Percentiles rank a stretch among this genome's conserved stretches.
Conservation (phyloP, 2,888 invertebrate species). For the Nebria brevicollis region DNA sequence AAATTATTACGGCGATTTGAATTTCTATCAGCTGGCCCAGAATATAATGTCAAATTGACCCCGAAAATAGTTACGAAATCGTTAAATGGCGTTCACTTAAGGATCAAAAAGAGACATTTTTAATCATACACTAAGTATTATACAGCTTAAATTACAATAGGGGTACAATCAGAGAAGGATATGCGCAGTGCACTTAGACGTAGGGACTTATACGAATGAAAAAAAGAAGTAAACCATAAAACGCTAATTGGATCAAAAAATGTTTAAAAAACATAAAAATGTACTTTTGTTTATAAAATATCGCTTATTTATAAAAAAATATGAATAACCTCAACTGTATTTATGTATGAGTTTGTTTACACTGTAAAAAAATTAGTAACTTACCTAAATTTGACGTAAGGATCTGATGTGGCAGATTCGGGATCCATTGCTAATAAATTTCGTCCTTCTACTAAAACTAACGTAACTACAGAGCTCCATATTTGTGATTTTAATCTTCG, state of each 20-base stretch:
- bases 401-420: conserved; percentile 89
- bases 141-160: background rate
- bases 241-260: no score
- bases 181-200: background rate
- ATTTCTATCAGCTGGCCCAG: conserved; percentile 28
- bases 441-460: conserved; percentile 95
- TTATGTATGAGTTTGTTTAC: no score
- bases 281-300: no score
- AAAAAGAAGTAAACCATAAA: no score
- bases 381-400: conserved; percentile 95
- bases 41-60: conserved; percentile 8
- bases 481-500: conserved; percentile 91
- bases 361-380: background rate
- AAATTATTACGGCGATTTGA: conserved; percentile 29
- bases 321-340: no score
- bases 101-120: conserved; percentile 25
- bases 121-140: background rate
- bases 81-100: conserved; percentile 16
- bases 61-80: conserved; percentile 30
- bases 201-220: no score
- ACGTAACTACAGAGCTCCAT: conserved; percentile 97
- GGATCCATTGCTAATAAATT: conserved; percentile 88
- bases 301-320: no score
- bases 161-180: background rate
- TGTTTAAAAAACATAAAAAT: no score